Conservation (phyloP, 2,888 invertebrate genomes). For the Drosophila longiperda region DNA sequence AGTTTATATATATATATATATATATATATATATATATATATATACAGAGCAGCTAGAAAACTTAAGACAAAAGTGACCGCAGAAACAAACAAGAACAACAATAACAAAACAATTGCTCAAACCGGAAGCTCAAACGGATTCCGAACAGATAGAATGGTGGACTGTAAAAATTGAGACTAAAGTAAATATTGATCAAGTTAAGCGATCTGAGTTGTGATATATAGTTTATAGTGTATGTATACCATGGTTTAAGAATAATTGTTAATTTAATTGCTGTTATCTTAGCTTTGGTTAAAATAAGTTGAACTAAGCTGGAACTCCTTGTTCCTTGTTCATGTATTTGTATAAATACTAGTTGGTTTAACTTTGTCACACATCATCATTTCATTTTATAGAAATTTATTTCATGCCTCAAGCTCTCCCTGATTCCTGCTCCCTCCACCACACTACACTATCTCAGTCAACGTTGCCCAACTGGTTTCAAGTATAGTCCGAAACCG, state of each 20-base stretch:
- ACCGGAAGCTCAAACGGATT: constrained; percentile 19
- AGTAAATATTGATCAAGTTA: constrained; percentile 42
- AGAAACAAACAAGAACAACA: constrained; percentile 45
- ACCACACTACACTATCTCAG: neutral
- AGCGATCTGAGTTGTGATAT: constrained; percentile 3
- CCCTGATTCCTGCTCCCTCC: neutral
- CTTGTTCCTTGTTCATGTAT: no score
- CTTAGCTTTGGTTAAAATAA: neutral
- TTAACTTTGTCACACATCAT: neutral
- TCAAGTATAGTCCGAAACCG: constrained; percentile 64
- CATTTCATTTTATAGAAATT: neutral
- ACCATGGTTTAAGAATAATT: constrained; percentile 5
- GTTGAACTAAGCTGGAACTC: no score
- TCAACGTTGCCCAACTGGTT: constrained; percentile 23
- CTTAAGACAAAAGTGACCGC: constrained; percentile 63
- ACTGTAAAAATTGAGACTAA: constrained; percentile 40
- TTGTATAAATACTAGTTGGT: neutral
- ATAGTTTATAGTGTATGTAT: neutral
- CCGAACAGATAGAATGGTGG: constrained; percentile 26
- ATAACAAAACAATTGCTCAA: constrained; percentile 52
- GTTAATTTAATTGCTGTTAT: constrained; percentile 11
- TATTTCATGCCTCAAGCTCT: neutral
- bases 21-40: no score
- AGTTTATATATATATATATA: no score
- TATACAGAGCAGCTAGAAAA: constrained; percentile 53